Evolutionary conservation across 2,797 vertebrate genomes (phyloP).

Genomic region (Esox masquinongy): DNA sequence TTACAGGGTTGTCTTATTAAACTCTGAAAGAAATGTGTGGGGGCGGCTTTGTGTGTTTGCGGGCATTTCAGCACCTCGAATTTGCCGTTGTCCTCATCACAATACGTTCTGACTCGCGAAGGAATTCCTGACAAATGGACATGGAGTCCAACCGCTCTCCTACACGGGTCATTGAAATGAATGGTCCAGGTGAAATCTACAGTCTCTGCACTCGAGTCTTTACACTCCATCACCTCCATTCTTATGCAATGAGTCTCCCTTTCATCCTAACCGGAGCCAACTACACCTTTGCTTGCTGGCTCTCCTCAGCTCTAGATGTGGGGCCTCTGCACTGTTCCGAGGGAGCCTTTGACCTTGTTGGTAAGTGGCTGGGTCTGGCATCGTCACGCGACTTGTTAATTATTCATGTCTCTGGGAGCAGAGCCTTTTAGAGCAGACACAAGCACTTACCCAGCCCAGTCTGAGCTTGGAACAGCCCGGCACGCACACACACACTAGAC

Average conservation of each 20-base stretch:
- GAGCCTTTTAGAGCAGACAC: neutral
- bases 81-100: neutral
- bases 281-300: neutral
- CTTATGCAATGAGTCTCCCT: constrained; percentile 6
- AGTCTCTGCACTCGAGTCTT: neutral
- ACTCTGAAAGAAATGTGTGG: neutral
- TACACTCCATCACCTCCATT: neutral
- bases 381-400: constrained; percentile 64
- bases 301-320: neutral
- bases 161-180: neutral
- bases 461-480: neutral
- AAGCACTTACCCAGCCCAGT: neutral
- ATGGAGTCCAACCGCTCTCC: too few relatives aligned
- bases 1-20: neutral
- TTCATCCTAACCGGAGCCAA: neutral
- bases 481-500: too few relatives aligned
- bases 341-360: constrained; percentile 49
- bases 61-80: neutral
- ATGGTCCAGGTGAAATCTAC: neutral
- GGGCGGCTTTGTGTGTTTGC: neutral
- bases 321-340: constrained; percentile 11
- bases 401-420: constrained; percentile 57
- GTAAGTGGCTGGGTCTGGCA: constrained; percentile 25
- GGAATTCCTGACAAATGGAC: too few relatives aligned
- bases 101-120: neutral